Base-by-base conservation (phyloP, 2,797 vertebrate species). In the Chelon labrosus region DNA sequence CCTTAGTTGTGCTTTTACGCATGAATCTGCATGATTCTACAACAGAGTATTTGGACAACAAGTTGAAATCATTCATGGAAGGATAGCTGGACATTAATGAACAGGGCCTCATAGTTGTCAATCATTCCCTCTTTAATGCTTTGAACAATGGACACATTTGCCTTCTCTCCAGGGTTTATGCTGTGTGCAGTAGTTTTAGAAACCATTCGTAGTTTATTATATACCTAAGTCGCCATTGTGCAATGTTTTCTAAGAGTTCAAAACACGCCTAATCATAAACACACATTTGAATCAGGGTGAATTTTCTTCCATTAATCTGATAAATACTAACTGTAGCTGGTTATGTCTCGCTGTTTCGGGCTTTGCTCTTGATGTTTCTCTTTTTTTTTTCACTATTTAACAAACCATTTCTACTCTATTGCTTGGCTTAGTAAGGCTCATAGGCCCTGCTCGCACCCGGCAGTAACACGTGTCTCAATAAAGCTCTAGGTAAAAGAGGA, bases 1-100 rank as follows among this genome's bases (percentile, higher is more conserved):
- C 60, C 79, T 66, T 80, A 47, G 60, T 79, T 79, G 75, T 69
- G 71, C 86, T 79, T 70, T 81, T 64, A 82, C 88, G 91, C 92
- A 92, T 92, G 92, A 85, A 83, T 87, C 82, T 91, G 93, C 92
- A 93, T 91, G 92, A 82, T 89, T 91, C 88, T 83, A 81, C 71
- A 54, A 77, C 47, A 52, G 71, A 70, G 73, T 73, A 76, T 82
- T 85, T 68, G 87, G 83, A 81, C 56, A 17, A 71, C 47, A 41
- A 80, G 67, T 49, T 77, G 5, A 84, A 81, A 70, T 63, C 3
- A 54, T 77, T 70, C 25, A 66, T 19, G n/a, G 58, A 64, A 73
- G 74, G 65, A 63, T 68, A 80, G 82, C 66, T 76, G 76, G 75
- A 82, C 73, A 62, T 87, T 70, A 57, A 71, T 84, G 64, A 66